Conservation (phyloP, 2,888 invertebrate genomes). For the Himalopsyche tibetana region DNA sequence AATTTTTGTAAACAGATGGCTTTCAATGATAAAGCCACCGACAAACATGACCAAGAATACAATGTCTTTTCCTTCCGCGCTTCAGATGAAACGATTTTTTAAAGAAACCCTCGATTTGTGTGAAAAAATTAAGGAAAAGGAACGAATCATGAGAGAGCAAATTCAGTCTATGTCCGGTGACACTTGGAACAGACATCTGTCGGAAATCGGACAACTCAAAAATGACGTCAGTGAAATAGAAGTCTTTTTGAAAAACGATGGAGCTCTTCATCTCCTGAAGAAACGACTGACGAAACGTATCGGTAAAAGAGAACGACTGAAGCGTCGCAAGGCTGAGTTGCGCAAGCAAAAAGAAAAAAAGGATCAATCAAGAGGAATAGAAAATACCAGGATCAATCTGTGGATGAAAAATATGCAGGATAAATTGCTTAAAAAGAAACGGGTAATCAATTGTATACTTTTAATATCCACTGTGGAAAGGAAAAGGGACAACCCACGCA, state of each 20-base stretch:
- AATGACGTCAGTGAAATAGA: constrained; percentile 71
- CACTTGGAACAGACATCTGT: constrained; percentile 77
- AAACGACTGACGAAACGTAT: constrained; percentile 73
- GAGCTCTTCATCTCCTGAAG: constrained; percentile 71
- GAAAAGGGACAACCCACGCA: too few species aligned
- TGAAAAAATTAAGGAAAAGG: constrained; percentile 70
- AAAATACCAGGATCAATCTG: constrained; percentile 80
- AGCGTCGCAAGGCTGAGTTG: constrained; percentile 71
- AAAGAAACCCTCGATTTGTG: constrained; percentile 67
- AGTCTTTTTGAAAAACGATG: constrained; percentile 71
- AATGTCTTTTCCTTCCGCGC: not conserved
- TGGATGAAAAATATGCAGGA: constrained; percentile 82
- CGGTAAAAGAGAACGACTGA: constrained; percentile 74
- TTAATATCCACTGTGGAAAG: not conserved
- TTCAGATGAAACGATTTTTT: constrained; percentile 45
- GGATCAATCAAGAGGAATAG: constrained; percentile 72
- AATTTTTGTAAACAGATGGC: constrained; percentile 51
- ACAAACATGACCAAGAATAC: not conserved
- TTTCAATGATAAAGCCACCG: constrained; percentile 2
- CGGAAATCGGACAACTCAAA: constrained; percentile 71
- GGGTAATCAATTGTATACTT: constrained; percentile 70
- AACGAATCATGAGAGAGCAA: constrained; percentile 73
- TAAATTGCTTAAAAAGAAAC: constrained; percentile 78
- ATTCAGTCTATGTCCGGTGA: constrained; percentile 73
- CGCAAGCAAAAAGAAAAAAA: constrained; percentile 72